A percentile compares a stretch with the other conserved stretches of the same genome.
phyloP scores from a whole-genome alignment of 2,888 invertebrate genomes.

The Seira musarum region DNA sequence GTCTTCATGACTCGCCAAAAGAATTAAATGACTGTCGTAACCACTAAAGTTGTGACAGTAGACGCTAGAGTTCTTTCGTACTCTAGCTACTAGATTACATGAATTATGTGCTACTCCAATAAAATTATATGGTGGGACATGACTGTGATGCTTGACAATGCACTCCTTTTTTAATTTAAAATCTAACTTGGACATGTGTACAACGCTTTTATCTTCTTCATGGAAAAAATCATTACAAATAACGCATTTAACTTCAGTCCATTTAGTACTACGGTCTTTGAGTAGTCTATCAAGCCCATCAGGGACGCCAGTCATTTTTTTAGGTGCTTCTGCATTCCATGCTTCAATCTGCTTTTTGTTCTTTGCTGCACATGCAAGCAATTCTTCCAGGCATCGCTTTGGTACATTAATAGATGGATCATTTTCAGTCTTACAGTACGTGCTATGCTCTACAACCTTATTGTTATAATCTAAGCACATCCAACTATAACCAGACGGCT shows the following conservation, averaged over 20 bases:
- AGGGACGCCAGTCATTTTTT: not conserved
- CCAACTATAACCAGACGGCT: conserved; percentile 37
- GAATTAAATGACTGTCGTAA: conserved; percentile 50
- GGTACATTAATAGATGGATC: conserved; percentile 11
- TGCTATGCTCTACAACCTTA: not conserved
- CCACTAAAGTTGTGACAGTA: conserved; percentile 43
- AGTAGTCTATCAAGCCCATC: not conserved
- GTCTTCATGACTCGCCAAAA: not conserved
- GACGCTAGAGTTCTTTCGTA: conserved; percentile 2
- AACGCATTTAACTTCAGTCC: conserved; percentile 13
- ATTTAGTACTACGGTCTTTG: not conserved
- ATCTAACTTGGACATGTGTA: not conserved
- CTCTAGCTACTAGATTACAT: conserved; percentile 31
- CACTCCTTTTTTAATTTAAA: not conserved
- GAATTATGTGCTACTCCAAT: conserved; percentile 36
- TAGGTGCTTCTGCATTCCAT: not conserved
- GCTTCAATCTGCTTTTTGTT: not conserved
- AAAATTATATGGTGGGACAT: conserved; percentile 25
- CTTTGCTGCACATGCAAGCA: conserved; percentile 2
- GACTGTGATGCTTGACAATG: conserved; percentile 48
- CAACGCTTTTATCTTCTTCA: too few relatives aligned
- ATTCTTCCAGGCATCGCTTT: not conserved
- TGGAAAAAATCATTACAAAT: conserved; percentile 34
- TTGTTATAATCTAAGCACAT: conserved; percentile 20
- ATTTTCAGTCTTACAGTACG: not conserved